phyloP scores from a whole-genome alignment of 2,888 invertebrate species.

The Plebejus melissa region DNA sequence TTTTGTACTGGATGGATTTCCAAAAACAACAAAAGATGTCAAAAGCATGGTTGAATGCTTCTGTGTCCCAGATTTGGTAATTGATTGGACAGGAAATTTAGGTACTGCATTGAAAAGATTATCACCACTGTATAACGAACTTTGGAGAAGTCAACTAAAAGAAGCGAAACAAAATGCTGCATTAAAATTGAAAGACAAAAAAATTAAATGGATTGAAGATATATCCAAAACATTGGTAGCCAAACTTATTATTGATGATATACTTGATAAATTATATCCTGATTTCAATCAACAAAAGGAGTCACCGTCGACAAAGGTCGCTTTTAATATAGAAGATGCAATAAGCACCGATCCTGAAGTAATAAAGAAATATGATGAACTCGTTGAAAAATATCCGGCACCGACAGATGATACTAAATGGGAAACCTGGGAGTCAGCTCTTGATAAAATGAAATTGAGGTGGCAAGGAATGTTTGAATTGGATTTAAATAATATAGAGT shows the following conservation, averaged over 20 bases:
- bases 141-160: constrained; percentile 61
- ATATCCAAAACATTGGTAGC: constrained; percentile 53
- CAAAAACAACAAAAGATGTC: constrained; percentile 75
- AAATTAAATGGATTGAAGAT: constrained; percentile 50
- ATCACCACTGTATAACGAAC: constrained; percentile 50
- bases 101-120: constrained; percentile 55
- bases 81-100: constrained; percentile 64
- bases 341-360: constrained; percentile 56
- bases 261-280: constrained; percentile 46
- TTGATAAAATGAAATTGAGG: constrained; percentile 62
- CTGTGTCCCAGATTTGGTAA: constrained; percentile 79
- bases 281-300: constrained; percentile 38
- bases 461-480: constrained; percentile 65
- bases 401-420: constrained; percentile 66
- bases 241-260: constrained; percentile 55
- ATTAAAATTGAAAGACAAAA: constrained; percentile 45
- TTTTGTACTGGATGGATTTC: constrained; percentile 81
- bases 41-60: constrained; percentile 69
- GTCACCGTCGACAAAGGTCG: constrained; percentile 51
- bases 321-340: constrained; percentile 61
- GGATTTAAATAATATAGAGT: constrained; percentile 64
- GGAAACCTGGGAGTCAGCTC: constrained; percentile 70
- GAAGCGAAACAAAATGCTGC: constrained; percentile 54
- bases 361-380: constrained; percentile 54
- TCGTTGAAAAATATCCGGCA: constrained; percentile 66